Percentiles rank a stretch among this genome's conserved stretches.
These are phyloP conservation scores for Coracopsis vasa DNA, from an alignment of 2,113 vertebrate genomes.

Conservation along the genomic window DNA sequence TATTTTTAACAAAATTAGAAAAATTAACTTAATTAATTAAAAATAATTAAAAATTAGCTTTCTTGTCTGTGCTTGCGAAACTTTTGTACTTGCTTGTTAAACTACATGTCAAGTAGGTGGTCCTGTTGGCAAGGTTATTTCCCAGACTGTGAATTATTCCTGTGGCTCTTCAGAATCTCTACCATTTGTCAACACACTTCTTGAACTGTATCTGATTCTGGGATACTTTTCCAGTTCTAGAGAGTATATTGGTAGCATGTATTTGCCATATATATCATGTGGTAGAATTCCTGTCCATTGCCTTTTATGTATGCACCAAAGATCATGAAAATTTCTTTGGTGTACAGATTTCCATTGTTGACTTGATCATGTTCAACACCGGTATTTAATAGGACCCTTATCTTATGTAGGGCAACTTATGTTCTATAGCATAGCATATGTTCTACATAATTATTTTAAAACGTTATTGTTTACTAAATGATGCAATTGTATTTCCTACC, in stretches of 20 bases:
- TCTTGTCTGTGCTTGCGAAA: background rate
- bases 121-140: background rate
- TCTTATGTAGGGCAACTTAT: background rate
- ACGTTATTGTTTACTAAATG: background rate
- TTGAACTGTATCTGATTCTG: background rate
- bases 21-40: background rate
- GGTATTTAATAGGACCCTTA: accelerated
- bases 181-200: background rate
- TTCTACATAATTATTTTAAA: background rate
- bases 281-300: background rate
- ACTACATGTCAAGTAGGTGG: background rate
- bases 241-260: background rate
- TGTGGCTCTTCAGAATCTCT: background rate
- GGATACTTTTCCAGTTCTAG: background rate
- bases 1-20: background rate
- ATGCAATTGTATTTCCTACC: background rate
- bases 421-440: background rate
- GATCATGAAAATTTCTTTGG: background rate
- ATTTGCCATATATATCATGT: background rate
- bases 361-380: background rate
- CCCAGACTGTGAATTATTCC: background rate
- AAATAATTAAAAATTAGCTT: background rate
- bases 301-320: background rate
- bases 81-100: background rate
- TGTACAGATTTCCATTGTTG: background rate